Evolutionary conservation across 2,113 vertebrate genomes (phyloP).

Genomic region (Laterallus jamaicensis): DNA sequence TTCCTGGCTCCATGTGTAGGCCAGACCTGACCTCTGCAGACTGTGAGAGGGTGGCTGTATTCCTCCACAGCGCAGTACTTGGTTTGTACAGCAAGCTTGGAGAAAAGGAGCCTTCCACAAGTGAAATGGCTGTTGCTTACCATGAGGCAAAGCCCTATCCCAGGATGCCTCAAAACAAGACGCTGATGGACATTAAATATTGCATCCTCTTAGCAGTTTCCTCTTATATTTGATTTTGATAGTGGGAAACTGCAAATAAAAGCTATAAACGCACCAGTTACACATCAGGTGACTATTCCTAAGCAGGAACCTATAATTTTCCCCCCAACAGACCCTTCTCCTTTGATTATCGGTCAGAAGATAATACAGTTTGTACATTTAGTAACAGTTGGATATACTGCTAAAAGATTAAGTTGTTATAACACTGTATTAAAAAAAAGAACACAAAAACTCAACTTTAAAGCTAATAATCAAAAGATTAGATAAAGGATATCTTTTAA

Average conservation of each 20-base stretch:
- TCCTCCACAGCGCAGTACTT: neutral
- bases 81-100: neutral
- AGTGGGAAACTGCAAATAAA: neutral
- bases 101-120: neutral
- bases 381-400: conserved; percentile 57
- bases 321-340: neutral
- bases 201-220: neutral
- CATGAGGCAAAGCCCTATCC: neutral
- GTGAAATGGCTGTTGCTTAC: neutral
- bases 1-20: neutral
- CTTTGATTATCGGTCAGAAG: conserved; percentile 15
- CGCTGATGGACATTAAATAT: neutral
- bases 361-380: conserved; percentile 36
- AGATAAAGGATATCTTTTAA: conserved; percentile 83
- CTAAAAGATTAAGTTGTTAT: conserved; percentile 74
- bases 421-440: conserved; percentile 33
- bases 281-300: neutral
- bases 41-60: neutral
- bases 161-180: neutral
- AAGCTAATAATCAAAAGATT: conserved; percentile 84
- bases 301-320: neutral
- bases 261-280: neutral
- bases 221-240: neutral
- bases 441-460: conserved; percentile 56
- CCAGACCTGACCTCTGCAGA: neutral